phyloP scores from a whole-genome alignment of 2,113 vertebrate genomes.

The Dipodomys spectabilis region DNA sequence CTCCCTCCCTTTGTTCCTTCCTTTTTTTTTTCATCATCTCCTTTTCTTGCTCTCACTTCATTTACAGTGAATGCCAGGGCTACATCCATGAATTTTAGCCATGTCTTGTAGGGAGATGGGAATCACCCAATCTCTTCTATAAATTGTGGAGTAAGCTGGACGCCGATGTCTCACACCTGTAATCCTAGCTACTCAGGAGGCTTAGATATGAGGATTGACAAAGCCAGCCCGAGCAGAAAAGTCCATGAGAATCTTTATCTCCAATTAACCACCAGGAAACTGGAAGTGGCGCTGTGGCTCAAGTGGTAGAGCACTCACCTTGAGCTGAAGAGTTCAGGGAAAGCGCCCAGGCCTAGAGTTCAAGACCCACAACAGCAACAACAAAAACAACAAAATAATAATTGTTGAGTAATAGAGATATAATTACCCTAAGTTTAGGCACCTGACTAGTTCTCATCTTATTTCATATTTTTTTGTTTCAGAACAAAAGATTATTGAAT shows the following conservation, averaged over 20 bases:
- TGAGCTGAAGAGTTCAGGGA: no score
- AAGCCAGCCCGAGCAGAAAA: no score
- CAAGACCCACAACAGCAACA: no score
- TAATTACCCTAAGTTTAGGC: not conserved
- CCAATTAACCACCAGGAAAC: no score
- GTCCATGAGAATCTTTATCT: no score
- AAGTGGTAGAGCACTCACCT: no score
- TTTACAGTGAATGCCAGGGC: not conserved
- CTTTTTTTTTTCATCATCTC: not conserved
- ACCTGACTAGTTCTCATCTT: not conserved
- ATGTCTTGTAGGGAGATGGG: not conserved
- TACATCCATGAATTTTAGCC: not conserved
- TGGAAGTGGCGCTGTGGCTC: no score
- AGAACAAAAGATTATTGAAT: constrained; percentile 17
- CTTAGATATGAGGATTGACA: no score
- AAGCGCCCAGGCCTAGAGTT: no score
- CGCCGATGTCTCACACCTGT: no score
- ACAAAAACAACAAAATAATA: no score
- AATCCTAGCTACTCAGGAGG: no score
- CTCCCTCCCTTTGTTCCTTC: not conserved
- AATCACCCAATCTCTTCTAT: not conserved
- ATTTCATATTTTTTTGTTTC: constrained; percentile 4
- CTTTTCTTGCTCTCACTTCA: not conserved
- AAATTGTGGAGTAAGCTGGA: not conserved
- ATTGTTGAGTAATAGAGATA: not conserved